These are phyloP conservation scores for Ia io DNA, from an alignment of 2,113 vertebrate genomes.

Conservation along the genomic window DNA sequence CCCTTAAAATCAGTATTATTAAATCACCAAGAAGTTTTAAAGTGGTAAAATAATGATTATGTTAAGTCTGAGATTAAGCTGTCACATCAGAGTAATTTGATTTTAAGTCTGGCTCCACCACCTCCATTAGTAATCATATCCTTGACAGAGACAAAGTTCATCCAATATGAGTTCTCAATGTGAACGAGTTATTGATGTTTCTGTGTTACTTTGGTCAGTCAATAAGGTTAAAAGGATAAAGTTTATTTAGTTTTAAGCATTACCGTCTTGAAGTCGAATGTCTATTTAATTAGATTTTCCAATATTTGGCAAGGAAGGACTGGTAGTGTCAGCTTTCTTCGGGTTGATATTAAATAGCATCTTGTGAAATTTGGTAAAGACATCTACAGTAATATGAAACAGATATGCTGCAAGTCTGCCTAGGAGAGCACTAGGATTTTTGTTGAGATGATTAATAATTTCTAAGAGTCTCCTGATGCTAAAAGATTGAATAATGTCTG, in stretches of 20 bases:
- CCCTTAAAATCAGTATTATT: constrained; percentile 33
- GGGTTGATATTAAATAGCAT: constrained; percentile 75
- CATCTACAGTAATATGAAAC: constrained; percentile 69
- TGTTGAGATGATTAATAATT: constrained; percentile 68
- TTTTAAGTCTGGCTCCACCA: constrained; percentile 61
- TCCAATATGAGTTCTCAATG: constrained; percentile 62
- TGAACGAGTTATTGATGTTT: constrained; percentile 55
- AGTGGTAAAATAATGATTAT: constrained; percentile 47
- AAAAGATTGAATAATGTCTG: constrained; percentile 50
- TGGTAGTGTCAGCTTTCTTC: constrained; percentile 75
- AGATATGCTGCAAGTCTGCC: constrained; percentile 62
- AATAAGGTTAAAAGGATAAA: constrained; percentile 75
- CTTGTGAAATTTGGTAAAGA: constrained; percentile 72
- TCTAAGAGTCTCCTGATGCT: constrained; percentile 55
- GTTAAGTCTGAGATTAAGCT: constrained; percentile 56
- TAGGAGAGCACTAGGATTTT: constrained; percentile 58
- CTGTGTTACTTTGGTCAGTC: constrained; percentile 73
- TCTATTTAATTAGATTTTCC: constrained; percentile 81
- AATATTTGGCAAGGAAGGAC: constrained; percentile 69
- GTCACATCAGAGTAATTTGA: constrained; percentile 60
- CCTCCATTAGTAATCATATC: constrained; percentile 64
- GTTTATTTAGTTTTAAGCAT: constrained; percentile 77
- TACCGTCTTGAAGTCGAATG: constrained; percentile 77
- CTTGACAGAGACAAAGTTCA: constrained; percentile 66
- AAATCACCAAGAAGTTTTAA: constrained; percentile 57